Evolutionary conservation across 1,140 invertebrate genomes (phyloP).

Genomic region (Dendrolimus punctatus): DNA sequence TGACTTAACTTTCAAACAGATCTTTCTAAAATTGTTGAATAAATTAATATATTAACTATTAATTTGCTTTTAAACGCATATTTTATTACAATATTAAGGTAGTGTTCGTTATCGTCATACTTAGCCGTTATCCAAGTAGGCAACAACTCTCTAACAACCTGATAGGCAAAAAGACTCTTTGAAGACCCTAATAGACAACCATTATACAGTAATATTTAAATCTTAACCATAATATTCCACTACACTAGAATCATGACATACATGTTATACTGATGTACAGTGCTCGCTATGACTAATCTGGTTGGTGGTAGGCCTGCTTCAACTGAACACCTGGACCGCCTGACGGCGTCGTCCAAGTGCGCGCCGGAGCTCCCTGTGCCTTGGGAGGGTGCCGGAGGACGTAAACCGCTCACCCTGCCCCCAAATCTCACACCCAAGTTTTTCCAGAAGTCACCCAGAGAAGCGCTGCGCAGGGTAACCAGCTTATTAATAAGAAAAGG

Average conservation of each 20-base stretch:
- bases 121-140: too few species aligned
- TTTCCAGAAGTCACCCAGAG: slow-evolving; percentile 88
- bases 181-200: too few species aligned
- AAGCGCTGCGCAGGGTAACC: slow-evolving; percentile 87
- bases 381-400: slow-evolving; percentile 71
- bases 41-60: too few species aligned
- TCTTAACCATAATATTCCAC: background rate
- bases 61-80: too few species aligned
- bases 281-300: slow-evolving; percentile 6
- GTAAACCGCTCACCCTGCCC: slow-evolving; percentile 85
- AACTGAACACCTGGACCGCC: slow-evolving; percentile 86
- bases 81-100: too few species aligned
- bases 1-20: too few species aligned
- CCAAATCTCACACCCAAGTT: slow-evolving; percentile 89
- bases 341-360: slow-evolving; percentile 71
- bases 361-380: slow-evolving; percentile 61
- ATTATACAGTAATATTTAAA: too few species aligned
- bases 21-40: too few species aligned
- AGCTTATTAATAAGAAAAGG: slow-evolving; percentile 90
- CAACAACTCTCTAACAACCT: too few species aligned
- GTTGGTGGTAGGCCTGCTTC: slow-evolving; percentile 76
- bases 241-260: background rate
- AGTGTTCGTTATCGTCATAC: too few species aligned
- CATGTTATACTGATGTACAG: background rate
- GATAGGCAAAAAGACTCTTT: too few species aligned